A percentile compares a stretch with the other conserved stretches of the same genome.
phyloP scores from a whole-genome alignment of 1,140 invertebrate genomes.

The Amphibalanus amphitrite region DNA sequence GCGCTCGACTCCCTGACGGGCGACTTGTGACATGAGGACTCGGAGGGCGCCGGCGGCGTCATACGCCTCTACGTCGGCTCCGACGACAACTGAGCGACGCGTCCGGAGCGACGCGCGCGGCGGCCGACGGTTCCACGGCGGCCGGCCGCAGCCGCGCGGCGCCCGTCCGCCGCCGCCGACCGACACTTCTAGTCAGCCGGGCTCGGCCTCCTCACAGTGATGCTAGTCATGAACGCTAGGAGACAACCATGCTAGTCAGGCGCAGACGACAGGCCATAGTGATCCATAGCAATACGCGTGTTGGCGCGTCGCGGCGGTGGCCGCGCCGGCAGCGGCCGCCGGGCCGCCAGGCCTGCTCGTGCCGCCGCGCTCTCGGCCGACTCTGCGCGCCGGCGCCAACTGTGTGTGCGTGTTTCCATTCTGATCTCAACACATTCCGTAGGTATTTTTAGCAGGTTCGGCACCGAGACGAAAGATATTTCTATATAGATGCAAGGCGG shows the following conservation, averaged over 20 bases:
- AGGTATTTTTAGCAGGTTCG: background rate
- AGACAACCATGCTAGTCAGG: background rate
- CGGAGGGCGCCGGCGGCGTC: conserved; percentile 19
- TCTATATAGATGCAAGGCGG: background rate
- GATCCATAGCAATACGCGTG: conserved; percentile 1
- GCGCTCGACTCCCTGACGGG: conserved; percentile 20
- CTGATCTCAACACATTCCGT: conserved; percentile 1
- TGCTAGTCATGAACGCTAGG: background rate
- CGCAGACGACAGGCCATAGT: background rate
- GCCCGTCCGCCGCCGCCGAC: background rate
- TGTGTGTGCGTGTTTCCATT: background rate
- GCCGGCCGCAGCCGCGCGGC: background rate
- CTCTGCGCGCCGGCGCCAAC: too few relatives aligned
- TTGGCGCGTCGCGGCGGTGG: background rate
- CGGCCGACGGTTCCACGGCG: too few relatives aligned
- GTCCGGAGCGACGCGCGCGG: too few relatives aligned
- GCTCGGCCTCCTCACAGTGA: background rate
- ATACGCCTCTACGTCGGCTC: background rate
- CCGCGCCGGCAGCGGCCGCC: too few relatives aligned
- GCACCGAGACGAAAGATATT: background rate
- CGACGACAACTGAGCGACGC: background rate
- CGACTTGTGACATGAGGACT: conserved; percentile 20
- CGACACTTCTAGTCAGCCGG: background rate
- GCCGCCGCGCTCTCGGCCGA: background rate
- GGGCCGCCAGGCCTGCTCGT: background rate